phyloP scores from a whole-genome alignment of 2,797 vertebrate genomes.

The Catostomus latipinnis region DNA sequence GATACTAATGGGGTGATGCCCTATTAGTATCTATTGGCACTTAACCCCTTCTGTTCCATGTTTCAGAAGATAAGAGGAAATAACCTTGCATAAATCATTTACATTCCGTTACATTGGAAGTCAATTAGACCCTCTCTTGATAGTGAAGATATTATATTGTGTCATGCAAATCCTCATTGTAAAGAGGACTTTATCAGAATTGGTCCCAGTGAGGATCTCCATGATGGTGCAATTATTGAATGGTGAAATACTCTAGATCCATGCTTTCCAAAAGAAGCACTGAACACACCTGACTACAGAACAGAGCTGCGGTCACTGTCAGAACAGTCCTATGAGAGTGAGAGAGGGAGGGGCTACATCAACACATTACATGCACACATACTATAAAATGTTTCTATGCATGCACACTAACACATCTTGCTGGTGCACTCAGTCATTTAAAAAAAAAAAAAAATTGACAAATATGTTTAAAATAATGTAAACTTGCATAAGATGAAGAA shows the following conservation, averaged over 20 bases:
- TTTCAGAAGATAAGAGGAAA: constrained; percentile 4
- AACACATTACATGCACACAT: constrained; percentile 69
- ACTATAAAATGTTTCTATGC: neutral
- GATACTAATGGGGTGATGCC: constrained; percentile 22
- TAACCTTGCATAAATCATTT: constrained; percentile 45
- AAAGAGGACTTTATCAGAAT: constrained; percentile 24
- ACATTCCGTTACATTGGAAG: constrained; percentile 43
- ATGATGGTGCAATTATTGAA: constrained; percentile 58
- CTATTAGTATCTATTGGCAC: constrained; percentile 37
- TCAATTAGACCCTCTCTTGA: constrained; percentile 46
- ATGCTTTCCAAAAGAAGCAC: constrained; percentile 47
- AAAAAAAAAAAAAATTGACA: too few species aligned
- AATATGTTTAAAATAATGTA: too few species aligned
- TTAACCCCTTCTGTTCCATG: neutral
- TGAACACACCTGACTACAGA: constrained; percentile 83
- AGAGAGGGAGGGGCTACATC: constrained; percentile 79
- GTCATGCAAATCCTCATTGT: constrained; percentile 53
- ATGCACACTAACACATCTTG: constrained; percentile 54
- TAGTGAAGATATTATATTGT: constrained; percentile 41
- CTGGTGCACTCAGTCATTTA: too few species aligned
- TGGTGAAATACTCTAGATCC: constrained; percentile 56
- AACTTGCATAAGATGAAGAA: too few species aligned
- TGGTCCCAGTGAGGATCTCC: constrained; percentile 34
- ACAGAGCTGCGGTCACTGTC: constrained; percentile 82
- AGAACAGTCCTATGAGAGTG: constrained; percentile 80